Conservation (phyloP, 2,888 invertebrate genomes). For the Pterostichus madidus region DNA sequence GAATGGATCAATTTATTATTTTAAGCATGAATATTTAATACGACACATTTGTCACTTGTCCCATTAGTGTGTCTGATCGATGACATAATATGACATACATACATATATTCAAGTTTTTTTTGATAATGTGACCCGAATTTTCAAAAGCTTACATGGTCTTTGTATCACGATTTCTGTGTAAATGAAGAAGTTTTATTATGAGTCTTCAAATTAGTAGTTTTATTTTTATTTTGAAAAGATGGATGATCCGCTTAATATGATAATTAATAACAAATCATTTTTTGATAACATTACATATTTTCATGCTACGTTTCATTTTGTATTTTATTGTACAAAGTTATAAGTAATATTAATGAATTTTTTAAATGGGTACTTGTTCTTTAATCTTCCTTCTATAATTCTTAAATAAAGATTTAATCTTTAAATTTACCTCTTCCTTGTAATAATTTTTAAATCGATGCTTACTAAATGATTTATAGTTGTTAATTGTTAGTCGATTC, state of each 20-base stretch:
- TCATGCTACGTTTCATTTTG: constrained; percentile 2
- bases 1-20: constrained; percentile 34
- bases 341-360: neutral
- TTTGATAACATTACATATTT: neutral
- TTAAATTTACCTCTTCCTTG: too few relatives aligned
- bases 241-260: neutral
- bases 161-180: neutral
- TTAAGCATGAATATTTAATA: constrained; percentile 52
- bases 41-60: constrained; percentile 54
- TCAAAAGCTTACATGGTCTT: neutral
- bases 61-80: constrained; percentile 43
- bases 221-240: constrained; percentile 15
- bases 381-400: neutral
- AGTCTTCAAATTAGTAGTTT: neutral
- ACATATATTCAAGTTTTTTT: constrained; percentile 55
- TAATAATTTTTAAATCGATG: too few relatives aligned
- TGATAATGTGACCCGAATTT: constrained; percentile 25
- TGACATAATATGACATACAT: constrained; percentile 53
- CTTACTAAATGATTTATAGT: too few relatives aligned
- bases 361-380: constrained; percentile 3
- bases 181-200: constrained; percentile 7
- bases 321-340: neutral
- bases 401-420: too few relatives aligned
- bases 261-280: constrained; percentile 11
- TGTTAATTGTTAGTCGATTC: too few relatives aligned